Percentiles rank a stretch among this genome's conserved stretches.
Evolutionary conservation across 1,140 invertebrate genomes (phyloP).

Genomic region (Ptiloglossa arizonensis): DNA sequence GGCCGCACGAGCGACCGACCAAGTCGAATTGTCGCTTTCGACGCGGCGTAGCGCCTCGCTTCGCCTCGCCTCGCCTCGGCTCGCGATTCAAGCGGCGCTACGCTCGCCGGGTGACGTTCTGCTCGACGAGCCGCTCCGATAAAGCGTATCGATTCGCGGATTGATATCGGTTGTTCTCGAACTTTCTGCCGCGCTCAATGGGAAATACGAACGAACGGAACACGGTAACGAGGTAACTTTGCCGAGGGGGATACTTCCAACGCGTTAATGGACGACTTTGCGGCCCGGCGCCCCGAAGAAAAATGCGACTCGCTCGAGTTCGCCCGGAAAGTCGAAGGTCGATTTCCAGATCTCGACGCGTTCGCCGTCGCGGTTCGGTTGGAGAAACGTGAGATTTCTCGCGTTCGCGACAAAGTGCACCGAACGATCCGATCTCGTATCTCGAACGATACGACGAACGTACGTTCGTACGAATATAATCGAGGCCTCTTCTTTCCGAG

Average conservation of each 20-base stretch:
- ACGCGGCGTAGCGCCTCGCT: background rate
- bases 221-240: conserved; percentile 8
- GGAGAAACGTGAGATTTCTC: no score
- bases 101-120: conserved; percentile 6
- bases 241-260: background rate
- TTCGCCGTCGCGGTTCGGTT: no score
- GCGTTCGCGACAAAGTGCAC: no score
- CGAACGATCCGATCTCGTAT: no score
- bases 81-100: conserved; percentile 18
- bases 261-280: background rate
- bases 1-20: background rate
- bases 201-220: background rate
- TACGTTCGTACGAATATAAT: no score
- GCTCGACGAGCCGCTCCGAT: conserved; percentile 21
- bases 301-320: background rate
- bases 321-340: background rate
- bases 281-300: no score
- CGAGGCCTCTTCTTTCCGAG: no score
- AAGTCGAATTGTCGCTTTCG: conserved; percentile 11
- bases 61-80: background rate
- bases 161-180: conserved; percentile 9
- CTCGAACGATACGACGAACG: no score
- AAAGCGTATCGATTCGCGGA: conserved; percentile 16
- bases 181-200: background rate
- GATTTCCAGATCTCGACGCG: no score